These are phyloP conservation scores for Shargacucullia verbasci DNA, from an alignment of 2,888 invertebrate genomes.

Conservation along the genomic window DNA sequence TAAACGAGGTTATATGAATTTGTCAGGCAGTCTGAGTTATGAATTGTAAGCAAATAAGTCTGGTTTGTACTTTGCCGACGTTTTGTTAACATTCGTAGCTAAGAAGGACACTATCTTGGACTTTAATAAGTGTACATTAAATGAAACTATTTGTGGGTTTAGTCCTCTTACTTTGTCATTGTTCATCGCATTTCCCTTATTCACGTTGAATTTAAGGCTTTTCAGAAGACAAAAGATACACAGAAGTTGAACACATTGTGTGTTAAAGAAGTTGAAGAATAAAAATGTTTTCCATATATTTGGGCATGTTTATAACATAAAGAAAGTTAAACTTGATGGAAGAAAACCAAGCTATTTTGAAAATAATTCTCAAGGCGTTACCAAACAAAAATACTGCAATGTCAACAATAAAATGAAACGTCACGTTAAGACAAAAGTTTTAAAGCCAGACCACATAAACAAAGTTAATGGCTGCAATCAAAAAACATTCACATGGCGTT, in stretches of 20 bases:
- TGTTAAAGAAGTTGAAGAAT: no score
- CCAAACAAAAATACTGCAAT: slow-evolving; percentile 8
- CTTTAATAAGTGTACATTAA: slow-evolving; percentile 28
- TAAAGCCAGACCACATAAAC: slow-evolving; percentile 38
- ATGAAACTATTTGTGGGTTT: slow-evolving; percentile 18
- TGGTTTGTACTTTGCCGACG: slow-evolving; percentile 29
- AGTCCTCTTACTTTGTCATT: slow-evolving; percentile 9
- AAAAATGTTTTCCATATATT: no score
- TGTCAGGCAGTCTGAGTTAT: slow-evolving; percentile 62
- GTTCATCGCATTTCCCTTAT: background rate
- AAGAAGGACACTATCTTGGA: slow-evolving; percentile 26
- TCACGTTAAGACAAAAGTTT: slow-evolving; percentile 35
- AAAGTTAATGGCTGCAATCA: slow-evolving; percentile 58
- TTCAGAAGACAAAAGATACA: background rate
- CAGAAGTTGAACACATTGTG: background rate
- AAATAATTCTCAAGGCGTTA: background rate
- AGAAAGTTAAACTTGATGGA: background rate
- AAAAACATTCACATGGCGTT: slow-evolving; percentile 72
- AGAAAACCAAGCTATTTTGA: background rate
- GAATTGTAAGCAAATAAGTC: slow-evolving; percentile 63
- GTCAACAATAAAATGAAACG: slow-evolving; percentile 24
- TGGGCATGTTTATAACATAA: no score
- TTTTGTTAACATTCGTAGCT: slow-evolving; percentile 27
- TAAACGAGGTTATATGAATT: slow-evolving; percentile 69
- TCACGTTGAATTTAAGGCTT: background rate